These are phyloP conservation scores for Fistularia commersonii DNA, from an alignment of 2,797 vertebrate genomes.

Conservation along the genomic window DNA sequence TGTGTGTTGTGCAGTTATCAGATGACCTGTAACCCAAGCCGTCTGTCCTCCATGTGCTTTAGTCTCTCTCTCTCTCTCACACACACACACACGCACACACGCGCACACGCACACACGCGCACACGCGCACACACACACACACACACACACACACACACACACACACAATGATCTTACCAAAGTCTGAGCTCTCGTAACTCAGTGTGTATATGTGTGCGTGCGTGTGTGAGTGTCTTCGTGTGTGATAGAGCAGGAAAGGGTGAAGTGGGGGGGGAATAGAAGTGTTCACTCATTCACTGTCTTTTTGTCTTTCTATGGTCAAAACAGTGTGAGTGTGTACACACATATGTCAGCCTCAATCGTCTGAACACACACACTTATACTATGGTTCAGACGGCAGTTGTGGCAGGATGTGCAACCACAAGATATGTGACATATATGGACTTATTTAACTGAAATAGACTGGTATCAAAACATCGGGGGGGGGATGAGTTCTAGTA, in stretches of 20 bases:
- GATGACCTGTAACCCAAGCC: constrained; percentile 69
- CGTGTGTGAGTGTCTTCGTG: constrained; percentile 11
- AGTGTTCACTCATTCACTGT: constrained; percentile 27
- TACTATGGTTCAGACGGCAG: too few species aligned
- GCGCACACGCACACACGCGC: constrained; percentile 20
- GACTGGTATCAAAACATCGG: not conserved
- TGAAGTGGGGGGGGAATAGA: constrained; percentile 6
- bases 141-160: too few species aligned
- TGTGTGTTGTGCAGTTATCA: constrained; percentile 53
- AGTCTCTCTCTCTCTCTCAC: constrained; percentile 14
- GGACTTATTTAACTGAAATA: not conserved
- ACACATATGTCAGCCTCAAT: constrained; percentile 6
- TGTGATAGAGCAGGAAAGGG: constrained; percentile 1
- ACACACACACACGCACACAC: constrained; percentile 7
- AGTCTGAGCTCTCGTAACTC: constrained; percentile 5
- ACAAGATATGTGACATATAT: too few species aligned
- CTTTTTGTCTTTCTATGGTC: constrained; percentile 45
- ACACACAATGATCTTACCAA: constrained; percentile 27
- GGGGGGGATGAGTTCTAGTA: too few species aligned
- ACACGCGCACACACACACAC: constrained; percentile 31
- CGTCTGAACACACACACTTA: too few species aligned
- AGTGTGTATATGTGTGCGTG: not conserved
- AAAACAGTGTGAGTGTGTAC: constrained; percentile 31
- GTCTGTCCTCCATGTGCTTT: constrained; percentile 66
- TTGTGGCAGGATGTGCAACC: too few species aligned